These are phyloP conservation scores for Lumbricus terrestris DNA, from an alignment of 2,888 invertebrate genomes.

Conservation along the genomic window DNA sequence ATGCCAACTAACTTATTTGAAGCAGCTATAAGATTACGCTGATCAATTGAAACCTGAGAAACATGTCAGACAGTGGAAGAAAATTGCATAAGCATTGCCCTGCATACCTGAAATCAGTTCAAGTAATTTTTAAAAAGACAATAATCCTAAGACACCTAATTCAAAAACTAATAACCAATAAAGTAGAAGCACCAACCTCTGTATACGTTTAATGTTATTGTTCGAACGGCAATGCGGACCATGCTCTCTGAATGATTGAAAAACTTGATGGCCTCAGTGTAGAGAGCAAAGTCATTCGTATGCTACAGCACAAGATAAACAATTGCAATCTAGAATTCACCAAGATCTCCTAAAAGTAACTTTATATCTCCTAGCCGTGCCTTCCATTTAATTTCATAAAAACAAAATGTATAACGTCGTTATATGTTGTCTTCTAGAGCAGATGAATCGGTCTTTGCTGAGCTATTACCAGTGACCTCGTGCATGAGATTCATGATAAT, in stretches of 20 bases:
- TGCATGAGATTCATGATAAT: too few relatives aligned
- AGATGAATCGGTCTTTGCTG: too few relatives aligned
- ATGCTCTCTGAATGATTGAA: slow-evolving; percentile 98
- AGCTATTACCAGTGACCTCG: too few relatives aligned
- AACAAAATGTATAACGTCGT: too few relatives aligned
- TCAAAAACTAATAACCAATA: not conserved
- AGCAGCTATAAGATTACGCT: not conserved
- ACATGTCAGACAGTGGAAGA: not conserved
- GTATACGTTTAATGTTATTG: slow-evolving; percentile 94
- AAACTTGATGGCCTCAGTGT: slow-evolving; percentile 98
- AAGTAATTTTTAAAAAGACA: not conserved
- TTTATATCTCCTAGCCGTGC: not conserved
- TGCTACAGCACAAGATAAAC: slow-evolving; percentile 48
- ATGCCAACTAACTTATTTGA: not conserved
- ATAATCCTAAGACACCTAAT: not conserved
- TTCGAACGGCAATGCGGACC: slow-evolving; percentile 97
- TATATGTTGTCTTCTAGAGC: too few relatives aligned
- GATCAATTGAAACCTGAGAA: not conserved
- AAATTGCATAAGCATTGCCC: not conserved
- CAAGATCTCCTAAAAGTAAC: not conserved
- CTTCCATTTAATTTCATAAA: not conserved
- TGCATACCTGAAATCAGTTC: not conserved
- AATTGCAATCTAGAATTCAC: slow-evolving; percentile 6
- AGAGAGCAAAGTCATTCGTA: slow-evolving; percentile 96
- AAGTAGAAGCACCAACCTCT: slow-evolving; percentile 54